phyloP scores from a whole-genome alignment of 2,888 invertebrate species.

The Phlogophora meticulosa region DNA sequence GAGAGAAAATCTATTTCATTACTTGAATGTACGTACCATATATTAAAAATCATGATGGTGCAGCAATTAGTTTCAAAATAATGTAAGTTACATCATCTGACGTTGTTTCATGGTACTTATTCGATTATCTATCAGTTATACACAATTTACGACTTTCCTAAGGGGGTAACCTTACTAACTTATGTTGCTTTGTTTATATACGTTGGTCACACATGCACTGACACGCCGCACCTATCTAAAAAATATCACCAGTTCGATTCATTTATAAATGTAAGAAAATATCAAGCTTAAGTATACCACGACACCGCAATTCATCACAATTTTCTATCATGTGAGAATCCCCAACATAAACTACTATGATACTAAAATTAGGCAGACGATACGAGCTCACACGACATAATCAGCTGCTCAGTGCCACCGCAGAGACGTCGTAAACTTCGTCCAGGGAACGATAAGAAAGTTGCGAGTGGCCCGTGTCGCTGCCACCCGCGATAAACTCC shows the following conservation, averaged over 20 bases:
- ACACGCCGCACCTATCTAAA: no score
- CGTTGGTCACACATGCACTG: no score
- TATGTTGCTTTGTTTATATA: no score
- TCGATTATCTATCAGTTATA: no score
- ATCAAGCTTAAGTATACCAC: background rate
- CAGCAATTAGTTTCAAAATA: no score
- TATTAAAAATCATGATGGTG: slow-evolving; percentile 4
- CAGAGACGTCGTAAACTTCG: slow-evolving; percentile 79
- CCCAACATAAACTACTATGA: slow-evolving; percentile 44
- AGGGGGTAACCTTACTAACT: no score
- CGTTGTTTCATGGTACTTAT: no score
- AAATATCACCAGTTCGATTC: background rate
- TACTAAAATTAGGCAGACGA: slow-evolving; percentile 59
- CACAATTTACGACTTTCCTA: no score
- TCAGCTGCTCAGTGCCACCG: slow-evolving; percentile 71
- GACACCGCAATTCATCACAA: slow-evolving; percentile 22
- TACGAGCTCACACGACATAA: slow-evolving; percentile 72
- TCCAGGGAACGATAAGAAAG: slow-evolving; percentile 81
- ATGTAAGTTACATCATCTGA: no score
- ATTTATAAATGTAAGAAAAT: background rate
- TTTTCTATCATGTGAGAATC: slow-evolving; percentile 32
- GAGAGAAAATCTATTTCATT: no score
- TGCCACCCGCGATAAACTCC: slow-evolving; percentile 85
- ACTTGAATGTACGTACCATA: background rate
- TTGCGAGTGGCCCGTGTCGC: slow-evolving; percentile 80